These are phyloP conservation scores for Thyatira batis DNA, from an alignment of 2,888 invertebrate species.

Conservation along the genomic window DNA sequence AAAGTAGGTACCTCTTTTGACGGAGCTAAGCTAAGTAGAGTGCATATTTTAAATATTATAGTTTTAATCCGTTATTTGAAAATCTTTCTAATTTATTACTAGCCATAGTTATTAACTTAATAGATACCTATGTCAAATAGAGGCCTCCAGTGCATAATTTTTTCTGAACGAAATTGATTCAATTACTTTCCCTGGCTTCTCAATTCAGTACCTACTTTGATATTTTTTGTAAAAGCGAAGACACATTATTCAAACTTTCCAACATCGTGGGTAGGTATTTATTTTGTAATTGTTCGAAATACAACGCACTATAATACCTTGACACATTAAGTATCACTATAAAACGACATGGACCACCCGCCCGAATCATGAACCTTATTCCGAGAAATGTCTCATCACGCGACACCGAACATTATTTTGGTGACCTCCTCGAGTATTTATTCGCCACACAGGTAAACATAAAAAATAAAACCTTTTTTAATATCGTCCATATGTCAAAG, in stretches of 20 bases:
- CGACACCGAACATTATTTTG: constrained; percentile 45
- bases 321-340: constrained; percentile 55
- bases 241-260: background rate
- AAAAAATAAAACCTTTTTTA: constrained; percentile 27
- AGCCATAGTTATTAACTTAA: no score
- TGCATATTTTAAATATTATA: no score
- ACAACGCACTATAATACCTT: constrained; percentile 50
- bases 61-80: no score
- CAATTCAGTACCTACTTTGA: no score
- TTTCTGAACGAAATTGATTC: background rate
- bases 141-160: no score
- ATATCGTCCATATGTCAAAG: constrained; percentile 31
- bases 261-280: constrained; percentile 19
- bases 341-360: constrained; percentile 49
- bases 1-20: no score
- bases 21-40: no score
- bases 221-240: background rate
- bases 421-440: constrained; percentile 24
- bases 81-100: no score
- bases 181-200: background rate
- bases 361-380: constrained; percentile 45
- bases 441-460: constrained; percentile 17
- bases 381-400: constrained; percentile 46
- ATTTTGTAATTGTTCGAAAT: constrained; percentile 45
- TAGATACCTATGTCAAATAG: no score